These are phyloP conservation scores for Gymnocheta viridis DNA, from an alignment of 2,888 invertebrate species.

Conservation along the genomic window DNA sequence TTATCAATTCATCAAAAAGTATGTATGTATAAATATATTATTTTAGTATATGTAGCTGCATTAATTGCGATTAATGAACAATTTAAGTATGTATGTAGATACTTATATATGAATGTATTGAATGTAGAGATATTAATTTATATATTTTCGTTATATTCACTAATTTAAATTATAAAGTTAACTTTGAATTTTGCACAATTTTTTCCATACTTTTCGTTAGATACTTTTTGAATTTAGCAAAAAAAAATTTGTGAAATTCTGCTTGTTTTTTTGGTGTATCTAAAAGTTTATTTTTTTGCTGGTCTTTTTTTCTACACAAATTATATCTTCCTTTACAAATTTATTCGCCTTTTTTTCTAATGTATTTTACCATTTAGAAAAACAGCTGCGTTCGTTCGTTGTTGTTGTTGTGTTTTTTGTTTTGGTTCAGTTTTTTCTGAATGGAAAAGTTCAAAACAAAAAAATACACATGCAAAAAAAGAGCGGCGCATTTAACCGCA, in stretches of 20 bases:
- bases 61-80: conserved; percentile 29
- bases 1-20: conserved; percentile 63
- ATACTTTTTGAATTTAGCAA: conserved; percentile 30
- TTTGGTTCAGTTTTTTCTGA: conserved; percentile 70
- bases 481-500: conserved; percentile 64
- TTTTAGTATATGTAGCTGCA: conserved; percentile 12
- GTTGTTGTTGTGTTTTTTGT: conserved; percentile 66
- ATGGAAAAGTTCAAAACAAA: conserved; percentile 70
- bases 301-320: conserved; percentile 60
- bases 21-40: not conserved
- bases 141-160: conserved; percentile 14
- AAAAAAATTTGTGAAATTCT: conserved; percentile 43
- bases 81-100: not conserved
- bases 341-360: conserved; percentile 69
- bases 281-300: conserved; percentile 57
- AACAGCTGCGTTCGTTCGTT: conserved; percentile 66
- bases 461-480: conserved; percentile 67
- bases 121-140: not conserved
- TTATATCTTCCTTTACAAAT: conserved; percentile 65
- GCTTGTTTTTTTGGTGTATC: conserved; percentile 64
- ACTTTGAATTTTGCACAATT: conserved; percentile 51
- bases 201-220: conserved; percentile 31
- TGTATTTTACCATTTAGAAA: conserved; percentile 69
- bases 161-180: conserved; percentile 44
- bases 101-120: not conserved